phyloP scores from a whole-genome alignment of 2,888 invertebrate genomes.

The Diadegma fenestrale region DNA sequence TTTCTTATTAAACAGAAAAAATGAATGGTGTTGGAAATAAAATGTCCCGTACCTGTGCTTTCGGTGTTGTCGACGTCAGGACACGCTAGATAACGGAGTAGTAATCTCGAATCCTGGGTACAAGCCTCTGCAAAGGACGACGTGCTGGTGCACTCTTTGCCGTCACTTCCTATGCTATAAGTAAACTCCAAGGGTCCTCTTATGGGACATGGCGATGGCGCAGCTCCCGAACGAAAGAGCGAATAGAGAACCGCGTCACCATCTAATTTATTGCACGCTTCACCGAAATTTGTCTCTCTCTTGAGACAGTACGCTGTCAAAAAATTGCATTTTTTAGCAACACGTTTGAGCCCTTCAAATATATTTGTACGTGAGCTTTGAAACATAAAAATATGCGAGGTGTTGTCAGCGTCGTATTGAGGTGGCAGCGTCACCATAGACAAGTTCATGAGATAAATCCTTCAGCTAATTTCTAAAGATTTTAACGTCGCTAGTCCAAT shows the following conservation, averaged over 20 bases:
- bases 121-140: conserved; percentile 93
- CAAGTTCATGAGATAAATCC: no score
- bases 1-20: background rate
- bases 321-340: conserved; percentile 15
- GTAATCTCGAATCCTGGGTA: conserved; percentile 92
- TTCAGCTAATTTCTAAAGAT: no score
- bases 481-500: no score
- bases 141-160: conserved; percentile 89
- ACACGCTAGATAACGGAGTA: conserved; percentile 94
- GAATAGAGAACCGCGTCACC: conserved; percentile 91
- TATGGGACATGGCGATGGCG: conserved; percentile 92
- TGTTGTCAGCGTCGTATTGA: background rate
- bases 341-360: background rate
- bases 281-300: conserved; percentile 86
- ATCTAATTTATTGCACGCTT: conserved; percentile 89
- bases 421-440: no score
- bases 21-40: background rate
- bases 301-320: conserved; percentile 85
- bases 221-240: conserved; percentile 90
- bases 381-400: background rate
- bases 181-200: conserved; percentile 93
- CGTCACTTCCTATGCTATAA: conserved; percentile 90
- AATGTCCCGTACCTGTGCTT: conserved; percentile 88
- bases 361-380: background rate
- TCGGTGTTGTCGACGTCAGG: conserved; percentile 92